phyloP scores from a whole-genome alignment of 2,888 invertebrate genomes.

The Dromius quadrimaculatus region DNA sequence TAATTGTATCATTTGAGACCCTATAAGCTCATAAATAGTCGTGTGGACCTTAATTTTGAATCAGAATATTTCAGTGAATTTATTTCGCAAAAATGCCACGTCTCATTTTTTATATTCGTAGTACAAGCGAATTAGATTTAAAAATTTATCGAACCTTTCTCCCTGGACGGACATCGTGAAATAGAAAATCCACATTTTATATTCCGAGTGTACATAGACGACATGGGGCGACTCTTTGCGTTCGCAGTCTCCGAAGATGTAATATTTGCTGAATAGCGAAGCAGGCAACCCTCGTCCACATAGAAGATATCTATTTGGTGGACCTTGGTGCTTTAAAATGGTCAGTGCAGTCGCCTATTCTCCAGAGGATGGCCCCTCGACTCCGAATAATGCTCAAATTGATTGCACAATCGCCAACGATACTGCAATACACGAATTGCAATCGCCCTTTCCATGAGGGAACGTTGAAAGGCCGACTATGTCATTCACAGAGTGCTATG shows the following conservation, averaged over 20 bases:
- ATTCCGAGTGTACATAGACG: conserved; percentile 41
- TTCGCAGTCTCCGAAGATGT: conserved; percentile 54
- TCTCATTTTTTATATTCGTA: conserved; percentile 48
- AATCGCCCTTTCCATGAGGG: too few relatives aligned
- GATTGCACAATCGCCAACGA: too few relatives aligned
- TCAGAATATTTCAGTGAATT: too few relatives aligned
- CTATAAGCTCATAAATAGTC: too few relatives aligned
- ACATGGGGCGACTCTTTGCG: conserved; percentile 27
- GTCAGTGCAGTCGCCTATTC: conserved; percentile 61
- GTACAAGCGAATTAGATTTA: conserved; percentile 47
- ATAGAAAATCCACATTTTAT: conserved; percentile 51
- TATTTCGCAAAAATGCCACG: conserved; percentile 21
- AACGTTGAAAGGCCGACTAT: too few relatives aligned
- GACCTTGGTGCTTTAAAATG: conserved; percentile 63
- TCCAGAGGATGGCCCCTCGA: conserved; percentile 60
- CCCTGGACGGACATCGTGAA: conserved; percentile 48
- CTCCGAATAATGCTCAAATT: conserved; percentile 65
- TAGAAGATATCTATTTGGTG: conserved; percentile 64
- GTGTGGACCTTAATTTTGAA: too few relatives aligned
- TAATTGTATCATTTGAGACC: too few relatives aligned
- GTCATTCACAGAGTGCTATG: too few relatives aligned
- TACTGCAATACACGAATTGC: conserved; percentile 64
- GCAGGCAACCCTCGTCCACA: conserved; percentile 56
- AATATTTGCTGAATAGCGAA: conserved; percentile 65
- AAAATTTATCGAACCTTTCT: conserved; percentile 45